Base-by-base conservation (phyloP, 2,888 invertebrate genomes). In the Leptinotarsa juncta region DNA sequence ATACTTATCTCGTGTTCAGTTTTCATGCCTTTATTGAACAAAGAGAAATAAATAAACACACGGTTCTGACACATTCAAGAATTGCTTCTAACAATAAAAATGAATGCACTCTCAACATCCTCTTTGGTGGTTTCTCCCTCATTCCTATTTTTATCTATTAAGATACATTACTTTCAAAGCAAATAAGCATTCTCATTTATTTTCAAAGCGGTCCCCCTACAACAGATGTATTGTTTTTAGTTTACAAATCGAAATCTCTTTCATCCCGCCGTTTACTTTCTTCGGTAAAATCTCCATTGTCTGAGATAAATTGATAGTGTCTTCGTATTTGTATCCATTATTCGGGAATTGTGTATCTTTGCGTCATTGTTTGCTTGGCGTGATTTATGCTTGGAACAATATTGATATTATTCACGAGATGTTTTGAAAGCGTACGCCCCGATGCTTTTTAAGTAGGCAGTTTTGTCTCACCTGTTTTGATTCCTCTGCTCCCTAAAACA, bases 311-410 rank as follows among this genome's bases (percentile, higher is more conserved):
- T 32, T 26, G 62, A n/a, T 62, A 32, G 62, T 62, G 26, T 42
- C 26, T 42, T 42, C 42, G 62, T 32, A 42, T 62, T n/a, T 26
- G 32, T 62, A 32, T 62, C 62, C 42, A n/a, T 42, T 62, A 62
- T 42, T 62, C n/a, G 62, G 12, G n/a, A 62, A 62, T 62, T 62
- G 62, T 62, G 62, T 62, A 57, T 23, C 57, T 42, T 32, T 42
- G 16, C 26, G 4, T 42, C 62, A 62, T 60, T 60, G 60, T 60
- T 60, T 60, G 15, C 60, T 60, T 5, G 60, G 12, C 60, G 15
- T 62, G 62, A 62, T 62, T 42, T 42, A 42, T 62, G 16, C 18
- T 42, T 16, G 16, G 32, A 14, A 32, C n/a, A 62, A 16, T n/a
- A 62, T 16, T 42, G 42, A 62, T 62, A 62, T 42, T n/a, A 62